Evolutionary conservation across 2,888 invertebrate species (phyloP).

Genomic region (Operophtera brumata): DNA sequence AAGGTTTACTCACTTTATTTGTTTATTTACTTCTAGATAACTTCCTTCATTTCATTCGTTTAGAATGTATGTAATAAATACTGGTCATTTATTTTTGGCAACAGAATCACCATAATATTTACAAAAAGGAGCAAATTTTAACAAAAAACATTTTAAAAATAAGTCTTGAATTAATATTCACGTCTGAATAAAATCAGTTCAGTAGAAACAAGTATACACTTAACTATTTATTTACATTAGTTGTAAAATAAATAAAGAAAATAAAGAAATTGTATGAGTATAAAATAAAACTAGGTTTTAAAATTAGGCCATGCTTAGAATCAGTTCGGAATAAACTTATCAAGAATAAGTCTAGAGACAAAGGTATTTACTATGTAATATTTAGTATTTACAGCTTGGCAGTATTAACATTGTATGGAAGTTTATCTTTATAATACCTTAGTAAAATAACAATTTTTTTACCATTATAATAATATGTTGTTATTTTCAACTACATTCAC

Average conservation of each 20-base stretch:
- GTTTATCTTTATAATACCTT: slow-evolving; percentile 3
- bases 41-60: too few species aligned
- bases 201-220: too few species aligned
- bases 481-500: background rate
- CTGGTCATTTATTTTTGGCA: slow-evolving; percentile 23
- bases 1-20: slow-evolving; percentile 22
- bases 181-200: too few species aligned
- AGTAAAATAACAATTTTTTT: background rate
- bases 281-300: too few species aligned
- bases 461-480: background rate
- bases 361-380: background rate
- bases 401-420: slow-evolving; percentile 26
- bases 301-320: too few species aligned
- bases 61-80: background rate
- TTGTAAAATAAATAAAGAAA: too few species aligned
- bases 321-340: too few species aligned
- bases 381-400: slow-evolving; percentile 12
- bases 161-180: too few species aligned
- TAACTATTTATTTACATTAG: too few species aligned
- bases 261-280: too few species aligned
- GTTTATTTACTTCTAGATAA: background rate
- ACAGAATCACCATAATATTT: background rate
- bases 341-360: slow-evolving; percentile 1
- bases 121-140: background rate
- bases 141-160: too few species aligned